Conservation (phyloP, 2,888 invertebrate species). For the Spicauda simplicius region DNA sequence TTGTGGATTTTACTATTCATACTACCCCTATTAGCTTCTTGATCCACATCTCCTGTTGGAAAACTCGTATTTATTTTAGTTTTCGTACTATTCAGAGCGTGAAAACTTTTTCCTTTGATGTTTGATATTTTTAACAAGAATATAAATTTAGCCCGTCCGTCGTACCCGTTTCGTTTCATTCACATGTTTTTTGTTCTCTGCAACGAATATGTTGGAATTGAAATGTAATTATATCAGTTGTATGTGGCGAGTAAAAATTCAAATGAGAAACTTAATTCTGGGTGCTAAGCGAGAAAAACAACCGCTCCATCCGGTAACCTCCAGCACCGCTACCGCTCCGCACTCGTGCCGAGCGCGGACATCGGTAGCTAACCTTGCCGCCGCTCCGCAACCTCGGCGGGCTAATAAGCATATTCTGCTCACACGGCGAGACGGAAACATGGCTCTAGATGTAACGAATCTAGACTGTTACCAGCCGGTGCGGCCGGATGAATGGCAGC, state of each 20-base stretch:
- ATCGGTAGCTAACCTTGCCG: constrained; percentile 41
- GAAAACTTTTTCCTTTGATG: constrained; percentile 32
- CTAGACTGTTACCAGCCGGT: constrained; percentile 65
- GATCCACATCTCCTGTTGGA: constrained; percentile 22
- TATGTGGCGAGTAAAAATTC: background rate
- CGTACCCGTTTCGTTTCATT: constrained; percentile 16
- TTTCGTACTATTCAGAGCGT: constrained; percentile 23
- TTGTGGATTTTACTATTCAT: constrained; percentile 43
- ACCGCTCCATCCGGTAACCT: background rate
- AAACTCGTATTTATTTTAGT: constrained; percentile 24
- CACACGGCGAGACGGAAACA: constrained; percentile 46
- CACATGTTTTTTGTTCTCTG: constrained; percentile 10
- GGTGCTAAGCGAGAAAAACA: background rate
- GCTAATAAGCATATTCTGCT: constrained; percentile 42
- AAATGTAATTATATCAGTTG: background rate
- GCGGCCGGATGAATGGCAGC: constrained; percentile 76
- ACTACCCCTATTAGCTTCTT: constrained; percentile 31
- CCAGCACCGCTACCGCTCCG: background rate
- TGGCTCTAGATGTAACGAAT: constrained; percentile 45
- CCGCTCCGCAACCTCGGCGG: constrained; percentile 24
- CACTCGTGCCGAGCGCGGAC: constrained; percentile 12
- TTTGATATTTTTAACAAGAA: constrained; percentile 24
- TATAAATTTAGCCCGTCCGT: constrained; percentile 21
- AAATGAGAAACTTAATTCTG: background rate
- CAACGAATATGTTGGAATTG: background rate